Evolutionary conservation across 2,888 invertebrate genomes (phyloP), one percentile per base, ranked within the genome.

Genomic region (Lepetodrilus schrolli): DNA sequence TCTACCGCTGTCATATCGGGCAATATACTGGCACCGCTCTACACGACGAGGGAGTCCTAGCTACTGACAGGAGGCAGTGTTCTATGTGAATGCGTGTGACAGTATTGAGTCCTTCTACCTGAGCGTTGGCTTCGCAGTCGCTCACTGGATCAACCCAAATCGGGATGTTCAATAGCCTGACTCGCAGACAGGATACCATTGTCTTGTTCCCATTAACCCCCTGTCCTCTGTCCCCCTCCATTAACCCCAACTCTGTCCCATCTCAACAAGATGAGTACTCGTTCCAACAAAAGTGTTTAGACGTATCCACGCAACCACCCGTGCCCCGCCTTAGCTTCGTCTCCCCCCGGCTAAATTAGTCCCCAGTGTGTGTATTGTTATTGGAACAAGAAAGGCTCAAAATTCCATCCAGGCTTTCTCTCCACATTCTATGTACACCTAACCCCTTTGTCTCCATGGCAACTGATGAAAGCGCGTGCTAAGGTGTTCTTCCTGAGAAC

Each of bases 401-500:
- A 68, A 38, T 38, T 38, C 66, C 38, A 38, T 66, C 23, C 68
- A 43, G 21, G 30, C 68, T 43, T 38, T n/a, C 38, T 47, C 38
- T 47, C 47, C 68, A 68, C 21, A 21, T 47, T 68, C 68, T 68
- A 26, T 68, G 58, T 47, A 47, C 43, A 68, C 68, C 68, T 43
- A 68, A 47, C 68, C 68, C 68, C 68, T 68, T 17, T 47, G 68
- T 68, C 47, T 17, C 47, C 68, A 68, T 68, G 68, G 47, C 68
- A 68, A 68, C 68, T 68, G 68, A 68, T 68, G 68, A 68, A 68
- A 43, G 68, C 47, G 21, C 43, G 43, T 68, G 38, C 68, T 21
- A 68, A 68, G 68, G 68, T 68, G 68, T 47, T 38, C 43, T 68
- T 47, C 43, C 68, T 38, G 68, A 47, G 68, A 47, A 68, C 68